Evolutionary conservation across 2,888 invertebrate genomes (phyloP).

Genomic region (Lepidochrysops patricia): DNA sequence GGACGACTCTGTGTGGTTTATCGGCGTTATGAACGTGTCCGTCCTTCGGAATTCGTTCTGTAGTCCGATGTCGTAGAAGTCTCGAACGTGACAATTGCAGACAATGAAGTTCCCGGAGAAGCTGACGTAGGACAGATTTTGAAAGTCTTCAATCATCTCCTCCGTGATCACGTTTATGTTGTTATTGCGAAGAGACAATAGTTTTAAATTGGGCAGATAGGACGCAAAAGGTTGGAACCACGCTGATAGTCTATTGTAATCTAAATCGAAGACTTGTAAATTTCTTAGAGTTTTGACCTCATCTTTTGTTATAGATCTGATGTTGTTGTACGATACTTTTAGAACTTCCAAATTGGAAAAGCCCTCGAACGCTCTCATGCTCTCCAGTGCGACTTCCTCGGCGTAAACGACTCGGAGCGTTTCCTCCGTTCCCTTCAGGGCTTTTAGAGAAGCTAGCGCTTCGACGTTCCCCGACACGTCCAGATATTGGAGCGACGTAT

Average conservation of each 20-base stretch:
- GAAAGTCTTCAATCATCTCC: conserved; percentile 73
- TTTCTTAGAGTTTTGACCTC: conserved; percentile 43
- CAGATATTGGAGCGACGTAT: conserved; percentile 53
- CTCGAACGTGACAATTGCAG: conserved; percentile 73
- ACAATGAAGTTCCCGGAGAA: conserved; percentile 74
- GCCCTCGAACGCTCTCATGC: conserved; percentile 43
- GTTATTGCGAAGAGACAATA: conserved; percentile 66
- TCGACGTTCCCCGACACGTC: conserved; percentile 74
- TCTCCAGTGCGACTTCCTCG: conserved; percentile 48
- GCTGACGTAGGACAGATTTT: conserved; percentile 55
- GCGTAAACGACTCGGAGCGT: conserved; percentile 61
- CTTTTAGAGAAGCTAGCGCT: conserved; percentile 37
- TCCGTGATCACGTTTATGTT: conserved; percentile 71
- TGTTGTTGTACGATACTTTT: conserved; percentile 66
- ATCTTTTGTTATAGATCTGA: conserved; percentile 39
- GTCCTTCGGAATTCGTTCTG: conserved; percentile 20
- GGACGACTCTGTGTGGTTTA: neutral
- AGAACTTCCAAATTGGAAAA: conserved; percentile 59
- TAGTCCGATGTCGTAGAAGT: conserved; percentile 57
- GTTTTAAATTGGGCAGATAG: conserved; percentile 35
- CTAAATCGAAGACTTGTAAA: conserved; percentile 65
- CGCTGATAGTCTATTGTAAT: conserved; percentile 66
- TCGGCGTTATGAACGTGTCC: conserved; percentile 7
- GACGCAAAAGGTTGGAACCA: conserved; percentile 58
- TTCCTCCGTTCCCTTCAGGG: conserved; percentile 53